Percentiles rank a stretch among this genome's conserved stretches.
phyloP scores from a whole-genome alignment of 2,888 invertebrate genomes.

The Leptura quadrifasciata region DNA sequence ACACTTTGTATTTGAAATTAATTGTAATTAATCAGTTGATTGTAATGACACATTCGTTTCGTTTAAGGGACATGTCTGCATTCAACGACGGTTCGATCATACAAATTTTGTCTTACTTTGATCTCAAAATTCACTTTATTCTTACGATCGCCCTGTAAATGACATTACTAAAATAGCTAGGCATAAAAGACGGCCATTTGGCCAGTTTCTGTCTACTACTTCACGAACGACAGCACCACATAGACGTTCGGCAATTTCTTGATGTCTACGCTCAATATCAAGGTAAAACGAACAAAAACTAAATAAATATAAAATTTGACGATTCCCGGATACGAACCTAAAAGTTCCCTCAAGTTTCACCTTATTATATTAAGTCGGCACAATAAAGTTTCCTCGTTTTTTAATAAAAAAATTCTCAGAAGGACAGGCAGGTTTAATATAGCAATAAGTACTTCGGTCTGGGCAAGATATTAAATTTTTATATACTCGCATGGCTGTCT shows the following conservation, averaged over 20 bases:
- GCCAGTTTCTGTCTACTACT: not conserved
- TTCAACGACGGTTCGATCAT: no score
- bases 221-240: not conserved
- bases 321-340: slow-evolving; percentile 16
- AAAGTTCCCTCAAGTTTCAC: slow-evolving; percentile 21
- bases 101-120: no score
- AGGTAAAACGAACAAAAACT: slow-evolving; percentile 20
- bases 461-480: slow-evolving; percentile 39
- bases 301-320: slow-evolving; percentile 38
- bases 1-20: no score
- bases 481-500: slow-evolving; percentile 36
- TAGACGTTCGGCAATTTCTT: slow-evolving; percentile 20
- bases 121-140: no score
- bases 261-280: not conserved
- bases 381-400: slow-evolving; percentile 50
- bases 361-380: slow-evolving; percentile 49
- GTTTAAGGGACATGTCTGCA: no score
- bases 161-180: not conserved
- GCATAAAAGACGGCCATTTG: not conserved
- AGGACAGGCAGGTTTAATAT: slow-evolving; percentile 40
- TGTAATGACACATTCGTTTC: no score
- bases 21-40: no score
- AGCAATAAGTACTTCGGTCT: slow-evolving; percentile 15
- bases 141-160: not conserved
- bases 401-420: slow-evolving; percentile 45